A percentile compares a stretch with the other conserved stretches of the same genome.
Conservation (phyloP, 1,140 invertebrate species). For the Rhyzopertha dominica region DNA sequence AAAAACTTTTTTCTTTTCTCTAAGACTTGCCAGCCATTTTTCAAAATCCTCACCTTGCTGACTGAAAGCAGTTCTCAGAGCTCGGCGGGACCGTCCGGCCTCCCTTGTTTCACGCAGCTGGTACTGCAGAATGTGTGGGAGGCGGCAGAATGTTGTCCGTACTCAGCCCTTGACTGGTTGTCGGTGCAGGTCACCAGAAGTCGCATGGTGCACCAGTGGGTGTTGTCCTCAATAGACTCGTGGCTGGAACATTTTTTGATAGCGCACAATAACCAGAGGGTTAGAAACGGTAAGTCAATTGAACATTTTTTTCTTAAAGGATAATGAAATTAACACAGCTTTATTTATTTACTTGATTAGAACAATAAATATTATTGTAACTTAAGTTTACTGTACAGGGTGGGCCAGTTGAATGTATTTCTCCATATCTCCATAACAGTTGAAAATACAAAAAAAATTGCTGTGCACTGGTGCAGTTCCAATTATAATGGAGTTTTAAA, state of each 20-base stretch:
- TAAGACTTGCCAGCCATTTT: conserved; percentile 78
- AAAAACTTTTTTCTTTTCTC: conserved; percentile 27
- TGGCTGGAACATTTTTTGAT: conserved; percentile 89
- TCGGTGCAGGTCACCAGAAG: conserved; percentile 78
- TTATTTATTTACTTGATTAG: conserved; percentile 5
- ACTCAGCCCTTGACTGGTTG: conserved; percentile 88
- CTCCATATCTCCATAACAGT: no score
- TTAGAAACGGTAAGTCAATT: conserved; percentile 67
- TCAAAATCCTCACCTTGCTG: conserved; percentile 78
- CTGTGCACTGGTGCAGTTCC: no score
- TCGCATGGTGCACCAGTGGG: conserved; percentile 83
- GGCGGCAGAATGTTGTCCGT: conserved; percentile 81
- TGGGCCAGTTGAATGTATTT: no score
- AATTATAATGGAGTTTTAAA: no score
- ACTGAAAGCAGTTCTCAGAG: conserved; percentile 56
- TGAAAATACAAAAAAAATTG: no score
- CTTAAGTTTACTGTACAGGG: no score
- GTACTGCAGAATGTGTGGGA: conserved; percentile 86
- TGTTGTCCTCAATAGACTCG: conserved; percentile 76
- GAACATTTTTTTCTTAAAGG: conserved; percentile 1
- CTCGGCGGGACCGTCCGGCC: conserved; percentile 66
- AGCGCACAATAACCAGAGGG: conserved; percentile 77
- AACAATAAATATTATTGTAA: no score
- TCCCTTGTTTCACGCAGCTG: conserved; percentile 85
- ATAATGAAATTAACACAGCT: conserved; percentile 1